Base-by-base conservation (phyloP, 2,888 invertebrate species). In the Cephalotes varians region DNA sequence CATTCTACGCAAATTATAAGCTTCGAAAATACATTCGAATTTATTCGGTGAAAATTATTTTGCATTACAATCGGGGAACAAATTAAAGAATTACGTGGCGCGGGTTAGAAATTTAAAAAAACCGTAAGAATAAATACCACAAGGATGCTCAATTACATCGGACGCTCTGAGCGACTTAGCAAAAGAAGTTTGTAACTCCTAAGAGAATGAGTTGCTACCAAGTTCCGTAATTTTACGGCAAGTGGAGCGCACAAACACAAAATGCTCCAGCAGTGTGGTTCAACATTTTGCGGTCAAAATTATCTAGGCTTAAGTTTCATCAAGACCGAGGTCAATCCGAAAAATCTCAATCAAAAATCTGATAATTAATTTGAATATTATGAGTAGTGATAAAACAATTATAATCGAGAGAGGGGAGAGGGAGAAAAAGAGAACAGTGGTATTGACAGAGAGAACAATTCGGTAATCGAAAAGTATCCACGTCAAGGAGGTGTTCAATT, bases 71-170 rank as follows among this genome's bases (percentile, higher is more conserved):
- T 21, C 18, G 12, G 10, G 28, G 21, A 54, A 34, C 34, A 49
- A 72, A 72, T 72, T 54, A 28, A n/a, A 56, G 12, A 56, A 10
- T 72, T 40, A 25, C 37, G 51, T 34, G n/a, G 7, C 10, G 28
- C 25, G 21, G 3, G 6, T 34, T 25, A 25, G 15, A 58, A 37
- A 15, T 47, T 12, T n/a, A 25, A 49, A 74, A 49, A 62, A 37
- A 25, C 25, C 34, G 49, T 37, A 34, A 62, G 34, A 74, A 62
- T 34, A 64, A 62, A 49, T 60, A 44, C 15, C 12, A 18, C 21
- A 72, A 18, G 25, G 56, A 74, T 62, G 85, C 81, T 69, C 84
- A 60, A 85, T 84, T 73, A 64, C 77, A 56, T 64, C 31, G 62
- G 81, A 81, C 69, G 44, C 82, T 69, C 56, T 12, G 44, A 62